Evolutionary conservation across 1,140 invertebrate genomes (phyloP), one percentile per base, ranked within the genome.

Genomic region (Trypoxylus dichotomus): DNA sequence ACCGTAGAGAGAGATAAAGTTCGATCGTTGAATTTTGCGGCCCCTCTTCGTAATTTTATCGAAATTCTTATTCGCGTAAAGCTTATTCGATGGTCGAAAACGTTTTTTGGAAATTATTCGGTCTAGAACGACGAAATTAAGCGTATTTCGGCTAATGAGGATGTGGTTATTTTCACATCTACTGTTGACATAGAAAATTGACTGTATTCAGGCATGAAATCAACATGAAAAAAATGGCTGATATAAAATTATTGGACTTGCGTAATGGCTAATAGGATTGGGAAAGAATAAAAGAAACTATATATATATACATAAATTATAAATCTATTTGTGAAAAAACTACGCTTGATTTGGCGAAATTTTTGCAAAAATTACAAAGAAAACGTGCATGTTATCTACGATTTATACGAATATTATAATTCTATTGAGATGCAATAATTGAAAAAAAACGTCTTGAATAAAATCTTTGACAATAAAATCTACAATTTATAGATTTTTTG

Each of bases 121-220:
- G 11, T 11, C 10, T 24, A 24, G 11, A 27, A 13, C 19, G 24
- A 0, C 24, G 24, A 68, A 68, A 68, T 68, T 25, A 6, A 68
- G 5, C 27, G 25, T 68, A 15, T 68, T 68, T 13, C 11, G 11
- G 11, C 24, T 68, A 68, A 68, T 68, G 60, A 68, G 60, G 60
- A 68, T 68, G 60, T 68, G 60, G 60, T 68, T 68, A 68, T 68
- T 68, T 68, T 68, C 60, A 68, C 24, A 68, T 68, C 11, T 68
- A 29, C 47, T 54, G 47, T 54, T 27, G 60, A 68, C 60, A 68
- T 27, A 29, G 21, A 27, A 60, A 68, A 68, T 68, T 29, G 60
- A 25, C 60, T 68, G 60, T 27, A 68, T 68, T 68, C 60, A 27
- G 60, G 60, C 60, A 29, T 24, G 27, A 68, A 68, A 25, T 68